These are phyloP conservation scores for Falcaria lacertinaria DNA, from an alignment of 2,888 invertebrate species.

Conservation along the genomic window DNA sequence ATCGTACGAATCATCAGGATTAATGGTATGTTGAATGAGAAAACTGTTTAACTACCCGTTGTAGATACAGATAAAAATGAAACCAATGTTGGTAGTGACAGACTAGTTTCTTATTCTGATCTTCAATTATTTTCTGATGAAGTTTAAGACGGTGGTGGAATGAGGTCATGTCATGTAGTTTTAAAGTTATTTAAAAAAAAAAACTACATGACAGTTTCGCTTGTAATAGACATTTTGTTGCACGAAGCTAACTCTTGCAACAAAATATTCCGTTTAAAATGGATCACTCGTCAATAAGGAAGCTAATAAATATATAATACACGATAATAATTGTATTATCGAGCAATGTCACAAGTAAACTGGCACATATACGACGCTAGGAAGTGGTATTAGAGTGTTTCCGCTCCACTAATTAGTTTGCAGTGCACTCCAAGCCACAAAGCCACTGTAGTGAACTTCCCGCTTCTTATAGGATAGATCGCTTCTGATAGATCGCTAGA, in stretches of 20 bases:
- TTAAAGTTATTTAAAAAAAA: no score
- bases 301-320: no score
- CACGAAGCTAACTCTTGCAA: no score
- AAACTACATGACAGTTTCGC: no score
- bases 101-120: constrained; percentile 14
- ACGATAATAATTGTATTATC: no score
- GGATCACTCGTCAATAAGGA: no score
- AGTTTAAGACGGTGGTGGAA: no score
- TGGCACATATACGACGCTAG: not conserved
- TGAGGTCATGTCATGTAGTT: no score
- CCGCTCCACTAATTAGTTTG: constrained; percentile 2
- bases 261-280: no score
- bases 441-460: not conserved
- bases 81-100: not conserved
- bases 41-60: not conserved
- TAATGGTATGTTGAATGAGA: not conserved
- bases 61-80: not conserved
- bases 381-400: not conserved
- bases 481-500: no score
- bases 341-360: not conserved
- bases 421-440: not conserved
- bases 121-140: constrained; percentile 30
- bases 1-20: no score
- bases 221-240: no score
- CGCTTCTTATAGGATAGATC: not conserved